Conservation (phyloP, 2,797 vertebrate species). For the Galagoides demidoff region DNA sequence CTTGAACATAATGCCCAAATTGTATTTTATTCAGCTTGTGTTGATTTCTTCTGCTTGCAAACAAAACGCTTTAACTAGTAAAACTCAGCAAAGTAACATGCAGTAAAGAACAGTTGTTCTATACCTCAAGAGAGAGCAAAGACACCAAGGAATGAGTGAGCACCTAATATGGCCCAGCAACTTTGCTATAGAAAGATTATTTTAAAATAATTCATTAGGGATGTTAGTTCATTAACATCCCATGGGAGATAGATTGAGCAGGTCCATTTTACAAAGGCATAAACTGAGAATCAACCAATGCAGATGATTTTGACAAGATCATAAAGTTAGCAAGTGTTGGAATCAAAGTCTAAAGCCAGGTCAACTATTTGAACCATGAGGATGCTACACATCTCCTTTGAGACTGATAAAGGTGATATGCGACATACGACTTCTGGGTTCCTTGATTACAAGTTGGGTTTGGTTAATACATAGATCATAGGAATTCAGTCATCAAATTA, state of each 20-base stretch:
- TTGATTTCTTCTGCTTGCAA: neutral
- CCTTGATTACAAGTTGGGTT: neutral
- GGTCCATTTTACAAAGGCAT: slow-evolving; percentile 45
- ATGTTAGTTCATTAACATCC: too few species aligned
- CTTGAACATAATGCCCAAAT: neutral
- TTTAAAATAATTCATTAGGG: too few species aligned
- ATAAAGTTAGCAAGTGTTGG: slow-evolving; percentile 39
- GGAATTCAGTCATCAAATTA: slow-evolving; percentile 59
- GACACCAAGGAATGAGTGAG: neutral
- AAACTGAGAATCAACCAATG: slow-evolving; percentile 75
- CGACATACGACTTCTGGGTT: slow-evolving; percentile 57
- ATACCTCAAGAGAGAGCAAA: neutral
- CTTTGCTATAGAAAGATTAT: neutral
- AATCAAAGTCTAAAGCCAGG: neutral
- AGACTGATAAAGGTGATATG: neutral
- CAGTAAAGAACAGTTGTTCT: neutral
- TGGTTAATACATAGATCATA: slow-evolving; percentile 44
- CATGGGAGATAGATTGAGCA: neutral
- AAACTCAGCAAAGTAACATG: rapidly evolving
- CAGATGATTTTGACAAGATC: slow-evolving; percentile 58
- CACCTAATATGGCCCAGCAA: neutral
- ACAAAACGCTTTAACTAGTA: neutral
- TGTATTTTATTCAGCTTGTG: neutral
- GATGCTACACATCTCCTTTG: slow-evolving; percentile 30
- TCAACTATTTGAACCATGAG: neutral